Base-by-base conservation (phyloP, 2,113 vertebrate genomes). In the Etheostoma cragini region DNA sequence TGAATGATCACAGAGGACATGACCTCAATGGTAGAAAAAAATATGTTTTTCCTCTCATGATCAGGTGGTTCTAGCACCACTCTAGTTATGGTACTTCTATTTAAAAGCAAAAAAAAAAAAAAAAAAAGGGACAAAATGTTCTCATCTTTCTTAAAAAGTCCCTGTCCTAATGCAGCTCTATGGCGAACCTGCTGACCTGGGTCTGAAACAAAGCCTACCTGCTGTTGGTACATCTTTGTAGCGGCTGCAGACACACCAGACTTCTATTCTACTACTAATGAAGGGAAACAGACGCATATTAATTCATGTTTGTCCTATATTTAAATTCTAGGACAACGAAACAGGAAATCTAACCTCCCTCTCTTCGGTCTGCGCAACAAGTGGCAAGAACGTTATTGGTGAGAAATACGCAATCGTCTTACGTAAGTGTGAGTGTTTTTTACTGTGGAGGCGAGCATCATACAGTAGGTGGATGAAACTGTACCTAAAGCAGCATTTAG, bases 351-450 rank as follows among this genome's bases (percentile, higher is more conserved):
- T 71, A 61, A 53, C 77, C 76, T 35, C 81, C 60, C 72, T 76
- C 76, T 56, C 69, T 22, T 56, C 50, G 21, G 54, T 76, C 79
- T 87, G 90, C 83, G 88, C 93, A 93, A 93, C 93, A 94, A 84
- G 93, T 94, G 92, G 73, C 26, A 42, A 62, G 50, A 5, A 71
- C 82, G 76, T 72, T 72, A 72, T 17, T 72, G 89, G 80, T 63
- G 89, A 86, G 82, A 92, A 91, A 92, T 86, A 92, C 92, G 93
- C 89, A 92, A 88, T 90, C 82, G 71, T 72, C 70, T 94, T 94
- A 94, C 92, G 91, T 94, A 94, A 94, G 85, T 84, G 90, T 73
- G 86, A 5, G 69, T 62, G 83, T 30, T 30, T 30, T 67, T 63
- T 19, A 72, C 11, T 75, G 85, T 78, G 81, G 82, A 82, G 84